Evolutionary conservation across 92 coral and sea anemone species (phyloP).

Genomic region (Meandrina meandrites): DNA sequence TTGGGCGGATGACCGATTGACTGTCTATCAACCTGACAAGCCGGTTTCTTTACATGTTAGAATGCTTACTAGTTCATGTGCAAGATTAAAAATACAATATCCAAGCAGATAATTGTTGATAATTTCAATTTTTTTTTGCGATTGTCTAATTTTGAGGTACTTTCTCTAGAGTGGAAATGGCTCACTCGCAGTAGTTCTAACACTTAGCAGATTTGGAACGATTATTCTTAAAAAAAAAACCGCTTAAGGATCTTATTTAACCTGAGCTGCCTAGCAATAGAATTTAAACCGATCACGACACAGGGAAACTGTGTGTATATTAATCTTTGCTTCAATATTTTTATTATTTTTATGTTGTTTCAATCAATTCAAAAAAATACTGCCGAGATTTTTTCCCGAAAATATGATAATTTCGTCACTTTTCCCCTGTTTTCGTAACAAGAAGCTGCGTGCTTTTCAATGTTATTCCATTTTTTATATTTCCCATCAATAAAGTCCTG

Average conservation of each 20-base stretch:
- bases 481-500: neutral
- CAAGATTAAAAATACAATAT: slow-evolving; percentile 2
- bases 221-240: neutral
- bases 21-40: neutral
- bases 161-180: neutral
- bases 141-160: neutral
- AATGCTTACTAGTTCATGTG: neutral
- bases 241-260: neutral
- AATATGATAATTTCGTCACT: neutral
- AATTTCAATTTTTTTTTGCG: neutral
- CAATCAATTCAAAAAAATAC: neutral
- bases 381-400: neutral
- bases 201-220: neutral
- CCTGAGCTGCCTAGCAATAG: neutral
- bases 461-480: neutral
- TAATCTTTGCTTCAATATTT: neutral
- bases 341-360: neutral
- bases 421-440: neutral
- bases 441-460: neutral
- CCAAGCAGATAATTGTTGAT: neutral
- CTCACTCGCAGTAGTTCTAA: neutral
- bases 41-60: neutral
- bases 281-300: neutral
- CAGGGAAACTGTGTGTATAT: neutral
- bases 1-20: neutral